phyloP scores from a whole-genome alignment of 2,797 vertebrate genomes.

The Tapirus indicus region DNA sequence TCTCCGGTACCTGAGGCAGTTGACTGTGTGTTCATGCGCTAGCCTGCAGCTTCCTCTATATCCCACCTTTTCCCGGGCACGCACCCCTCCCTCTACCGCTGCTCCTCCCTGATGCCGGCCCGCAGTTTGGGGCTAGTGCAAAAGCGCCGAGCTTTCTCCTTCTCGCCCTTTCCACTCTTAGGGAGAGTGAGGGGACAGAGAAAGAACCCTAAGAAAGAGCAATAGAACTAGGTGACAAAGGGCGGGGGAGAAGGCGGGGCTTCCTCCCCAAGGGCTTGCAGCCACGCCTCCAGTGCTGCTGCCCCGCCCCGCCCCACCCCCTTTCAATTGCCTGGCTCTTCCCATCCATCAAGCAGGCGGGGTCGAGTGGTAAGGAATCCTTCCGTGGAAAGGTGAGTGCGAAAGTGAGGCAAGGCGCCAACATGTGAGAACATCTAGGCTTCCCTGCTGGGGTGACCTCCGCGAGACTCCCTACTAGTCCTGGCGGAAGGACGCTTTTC shows the following conservation, averaged over 20 bases:
- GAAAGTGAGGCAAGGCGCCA: no score
- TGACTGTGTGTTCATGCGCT: background rate
- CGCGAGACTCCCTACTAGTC: no score
- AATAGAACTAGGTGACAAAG: background rate
- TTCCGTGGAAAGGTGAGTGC: background rate
- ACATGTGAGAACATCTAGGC: no score
- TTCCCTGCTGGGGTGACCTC: no score
- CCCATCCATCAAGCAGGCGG: no score
- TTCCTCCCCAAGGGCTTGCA: background rate
- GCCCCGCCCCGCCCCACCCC: background rate
- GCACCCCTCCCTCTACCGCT: rapidly evolving
- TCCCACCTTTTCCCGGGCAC: constrained; percentile 39
- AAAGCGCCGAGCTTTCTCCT: background rate
- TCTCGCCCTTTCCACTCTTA: background rate
- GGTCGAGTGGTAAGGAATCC: background rate
- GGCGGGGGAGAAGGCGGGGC: background rate
- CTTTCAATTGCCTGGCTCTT: background rate
- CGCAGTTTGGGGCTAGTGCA: background rate
- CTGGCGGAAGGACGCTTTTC: no score
- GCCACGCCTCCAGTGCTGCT: background rate
- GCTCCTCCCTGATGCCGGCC: rapidly evolving
- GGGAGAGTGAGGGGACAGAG: background rate
- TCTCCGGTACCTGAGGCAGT: rapidly evolving
- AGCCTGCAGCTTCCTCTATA: background rate
- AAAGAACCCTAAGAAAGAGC: background rate